Percentiles rank a stretch among this genome's conserved stretches.
phyloP scores from a whole-genome alignment of 2,888 invertebrate species.

The Luperina nickerlii region DNA sequence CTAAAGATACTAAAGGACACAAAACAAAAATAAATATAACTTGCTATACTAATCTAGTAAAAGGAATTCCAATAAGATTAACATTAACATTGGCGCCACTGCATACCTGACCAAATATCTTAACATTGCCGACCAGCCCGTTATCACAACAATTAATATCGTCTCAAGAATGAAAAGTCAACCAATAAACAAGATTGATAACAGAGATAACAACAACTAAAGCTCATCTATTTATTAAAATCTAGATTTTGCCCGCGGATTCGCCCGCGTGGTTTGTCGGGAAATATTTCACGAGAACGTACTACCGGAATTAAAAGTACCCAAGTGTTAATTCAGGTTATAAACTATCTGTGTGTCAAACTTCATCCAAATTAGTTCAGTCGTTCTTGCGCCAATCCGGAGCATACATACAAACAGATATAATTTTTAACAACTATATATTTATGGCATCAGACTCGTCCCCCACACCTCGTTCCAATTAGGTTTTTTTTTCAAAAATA shows the following conservation, averaged over 20 bases:
- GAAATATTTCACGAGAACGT: not conserved
- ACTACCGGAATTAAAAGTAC: not conserved
- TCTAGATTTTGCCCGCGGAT: not conserved
- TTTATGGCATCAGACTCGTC: not conserved
- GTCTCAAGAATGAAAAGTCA: conserved; percentile 39
- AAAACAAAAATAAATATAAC: not conserved
- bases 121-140: not conserved
- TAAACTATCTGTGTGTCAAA: not conserved
- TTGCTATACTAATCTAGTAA: not conserved
- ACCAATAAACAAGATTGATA: conserved; percentile 55
- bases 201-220: conserved; percentile 33
- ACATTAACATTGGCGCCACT: conserved; percentile 34
- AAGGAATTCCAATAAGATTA: conserved; percentile 24
- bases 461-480: not conserved
- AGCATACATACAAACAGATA: not conserved
- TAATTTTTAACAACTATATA: not conserved
- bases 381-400: not conserved
- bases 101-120: conserved; percentile 20
- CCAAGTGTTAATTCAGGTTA: no score
- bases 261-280: not conserved
- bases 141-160: conserved; percentile 47
- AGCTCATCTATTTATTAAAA: conserved; percentile 37
- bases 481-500: no score
- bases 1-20: not conserved
- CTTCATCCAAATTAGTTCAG: not conserved